phyloP scores from a whole-genome alignment of 2,113 vertebrate genomes.

The western clawed frog (Xenopus tropicalis) region UCB_Xtro_10.0 CM004447.2:85454001-85454500 shows the following conservation, averaged over 20 bases:
- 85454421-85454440: constrained; percentile 85
- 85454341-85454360: not conserved
- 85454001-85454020: too few relatives aligned
- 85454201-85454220: constrained; percentile 77
- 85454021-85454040: too few relatives aligned
- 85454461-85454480: constrained; percentile 94
- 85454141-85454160: constrained; percentile 68
- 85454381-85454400: constrained; percentile 47
- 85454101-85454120: not conserved
- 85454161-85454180: constrained; percentile 86
- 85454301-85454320: constrained; percentile 84
- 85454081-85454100: too few relatives aligned
- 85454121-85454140: constrained; percentile 65
- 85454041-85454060: too few relatives aligned
- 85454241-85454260: constrained; percentile 71
- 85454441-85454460: constrained; percentile 85
- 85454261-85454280: constrained; percentile 84
- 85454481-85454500: constrained; percentile 89
- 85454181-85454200: constrained; percentile 74
- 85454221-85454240: constrained; percentile 67
- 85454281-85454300: constrained; percentile 76
- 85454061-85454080: too few relatives aligned
- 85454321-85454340: constrained; percentile 15
- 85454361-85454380: too few relatives aligned
- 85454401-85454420: constrained; percentile 89